Conservation (phyloP, 2,113 vertebrate species). For the Neotoma lepida region DNA sequence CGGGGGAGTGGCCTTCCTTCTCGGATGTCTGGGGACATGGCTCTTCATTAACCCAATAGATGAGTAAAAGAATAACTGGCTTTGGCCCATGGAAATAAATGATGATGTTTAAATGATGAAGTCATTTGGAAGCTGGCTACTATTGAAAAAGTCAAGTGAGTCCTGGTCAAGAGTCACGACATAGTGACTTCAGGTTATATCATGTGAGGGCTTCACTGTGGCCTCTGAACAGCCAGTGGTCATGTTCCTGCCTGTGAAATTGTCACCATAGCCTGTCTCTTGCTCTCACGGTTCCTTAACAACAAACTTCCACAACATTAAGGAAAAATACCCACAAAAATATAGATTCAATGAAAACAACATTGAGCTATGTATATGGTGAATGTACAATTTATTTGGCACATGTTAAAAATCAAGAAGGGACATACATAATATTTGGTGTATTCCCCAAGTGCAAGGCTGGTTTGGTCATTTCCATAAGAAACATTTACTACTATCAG, state of each 20-base stretch:
- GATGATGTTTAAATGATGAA: neutral
- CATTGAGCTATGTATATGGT: neutral
- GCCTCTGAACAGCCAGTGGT: neutral
- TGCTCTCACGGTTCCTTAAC: neutral
- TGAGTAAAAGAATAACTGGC: neutral
- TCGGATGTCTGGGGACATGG: neutral
- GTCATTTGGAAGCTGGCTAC: neutral
- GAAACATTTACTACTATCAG: neutral
- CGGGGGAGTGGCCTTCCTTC: neutral
- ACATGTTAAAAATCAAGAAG: neutral
- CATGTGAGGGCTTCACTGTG: neutral
- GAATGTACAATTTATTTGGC: neutral
- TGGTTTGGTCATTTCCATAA: neutral
- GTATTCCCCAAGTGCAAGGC: neutral
- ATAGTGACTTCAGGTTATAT: neutral
- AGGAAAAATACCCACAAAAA: constrained; percentile 1
- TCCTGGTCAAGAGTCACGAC: neutral
- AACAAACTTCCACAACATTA: neutral
- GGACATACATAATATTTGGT: neutral
- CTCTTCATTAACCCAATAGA: neutral
- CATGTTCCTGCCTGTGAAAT: neutral
- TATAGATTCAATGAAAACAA: neutral
- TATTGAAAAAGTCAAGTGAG: neutral
- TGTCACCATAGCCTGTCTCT: no score
- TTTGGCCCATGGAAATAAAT: neutral